These are phyloP conservation scores for Apostichopus japonicus DNA, from an alignment of 35 echinoderm and acorn worm species.

Conservation along the genomic window DNA sequence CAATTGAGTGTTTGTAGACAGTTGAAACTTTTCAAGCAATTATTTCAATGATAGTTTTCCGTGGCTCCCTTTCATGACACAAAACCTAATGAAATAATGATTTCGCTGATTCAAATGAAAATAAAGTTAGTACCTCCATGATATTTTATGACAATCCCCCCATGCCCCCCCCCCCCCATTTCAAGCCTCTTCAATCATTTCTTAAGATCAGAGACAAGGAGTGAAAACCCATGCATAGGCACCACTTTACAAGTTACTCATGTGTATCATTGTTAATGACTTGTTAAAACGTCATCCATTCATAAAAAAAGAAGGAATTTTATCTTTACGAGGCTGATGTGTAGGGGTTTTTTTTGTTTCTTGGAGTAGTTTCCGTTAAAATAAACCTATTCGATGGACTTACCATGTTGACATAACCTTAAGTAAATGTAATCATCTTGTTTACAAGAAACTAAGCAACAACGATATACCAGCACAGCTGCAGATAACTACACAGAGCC, in stretches of 20 bases:
- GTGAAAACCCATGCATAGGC: neutral
- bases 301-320: neutral
- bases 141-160: neutral
- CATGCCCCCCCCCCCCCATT: neutral
- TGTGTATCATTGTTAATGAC: neutral
- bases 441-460: constrained; percentile 26
- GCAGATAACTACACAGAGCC: neutral
- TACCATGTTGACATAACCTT: constrained; percentile 22
- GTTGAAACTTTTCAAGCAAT: too few species aligned
- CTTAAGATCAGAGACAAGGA: neutral
- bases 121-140: neutral
- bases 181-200: neutral
- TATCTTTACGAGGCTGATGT: neutral
- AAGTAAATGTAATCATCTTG: neutral
- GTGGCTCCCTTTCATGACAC: too few species aligned
- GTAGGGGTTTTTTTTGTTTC: neutral
- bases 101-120: neutral
- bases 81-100: too few species aligned
- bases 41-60: too few species aligned
- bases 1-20: too few species aligned
- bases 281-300: neutral
- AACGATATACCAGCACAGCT: neutral
- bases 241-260: neutral
- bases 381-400: constrained; percentile 20
- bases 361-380: neutral